Conservation (phyloP, 2,888 invertebrate genomes). For the Vanessa cardui region DNA sequence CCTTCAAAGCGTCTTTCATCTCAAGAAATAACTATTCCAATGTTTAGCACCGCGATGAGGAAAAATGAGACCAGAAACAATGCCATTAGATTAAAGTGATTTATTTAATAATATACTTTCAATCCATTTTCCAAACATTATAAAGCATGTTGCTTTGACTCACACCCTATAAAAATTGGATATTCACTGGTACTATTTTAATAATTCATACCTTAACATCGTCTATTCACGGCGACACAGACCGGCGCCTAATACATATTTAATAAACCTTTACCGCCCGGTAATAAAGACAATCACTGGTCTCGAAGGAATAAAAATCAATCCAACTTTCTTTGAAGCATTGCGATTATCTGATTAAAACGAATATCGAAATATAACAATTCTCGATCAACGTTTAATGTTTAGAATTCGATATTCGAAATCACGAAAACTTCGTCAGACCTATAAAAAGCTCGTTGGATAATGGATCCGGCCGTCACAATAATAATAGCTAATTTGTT, state of each 20-base stretch:
- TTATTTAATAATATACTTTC: background rate
- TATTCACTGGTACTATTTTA: slow-evolving; percentile 52
- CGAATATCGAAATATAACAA: slow-evolving; percentile 1
- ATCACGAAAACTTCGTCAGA: slow-evolving; percentile 12
- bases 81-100: background rate
- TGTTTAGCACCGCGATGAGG: background rate
- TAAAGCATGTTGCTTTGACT: background rate
- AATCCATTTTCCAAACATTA: background rate
- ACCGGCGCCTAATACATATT: slow-evolving; percentile 59
- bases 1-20: slow-evolving; percentile 7
- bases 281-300: slow-evolving; percentile 58
- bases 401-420: slow-evolving; percentile 1
- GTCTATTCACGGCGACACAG: slow-evolving; percentile 53
- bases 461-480: slow-evolving; percentile 73
- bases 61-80: slow-evolving; percentile 8
- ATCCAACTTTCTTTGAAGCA: slow-evolving; percentile 51
- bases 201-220: slow-evolving; percentile 57
- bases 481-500: slow-evolving; percentile 81
- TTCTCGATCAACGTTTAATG: background rate
- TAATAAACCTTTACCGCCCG: slow-evolving; percentile 54
- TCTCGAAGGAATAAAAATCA: slow-evolving; percentile 36
- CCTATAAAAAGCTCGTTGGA: slow-evolving; percentile 51
- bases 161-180: slow-evolving; percentile 38
- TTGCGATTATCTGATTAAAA: slow-evolving; percentile 60
- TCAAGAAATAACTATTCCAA: slow-evolving; percentile 17